phyloP scores from a whole-genome alignment of 23 tunicate species.

The Trididemnum nubilum region DNA sequence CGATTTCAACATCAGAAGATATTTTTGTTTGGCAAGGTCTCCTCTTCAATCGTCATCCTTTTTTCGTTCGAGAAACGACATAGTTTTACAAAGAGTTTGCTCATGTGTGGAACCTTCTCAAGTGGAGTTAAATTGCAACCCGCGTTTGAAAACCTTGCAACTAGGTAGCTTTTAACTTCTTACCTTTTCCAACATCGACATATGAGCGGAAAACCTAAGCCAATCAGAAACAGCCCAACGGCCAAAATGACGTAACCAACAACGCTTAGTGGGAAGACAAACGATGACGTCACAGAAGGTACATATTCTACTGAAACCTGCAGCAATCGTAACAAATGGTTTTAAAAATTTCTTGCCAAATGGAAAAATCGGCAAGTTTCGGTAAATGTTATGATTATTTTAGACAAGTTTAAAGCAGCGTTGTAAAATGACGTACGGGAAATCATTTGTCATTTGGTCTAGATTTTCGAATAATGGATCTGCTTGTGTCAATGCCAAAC shows the following conservation, averaged over 20 bases:
- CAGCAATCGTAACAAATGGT: too few species aligned
- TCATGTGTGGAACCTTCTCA: too few species aligned
- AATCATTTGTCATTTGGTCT: too few species aligned
- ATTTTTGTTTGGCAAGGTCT: too few species aligned
- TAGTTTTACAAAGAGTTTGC: too few species aligned
- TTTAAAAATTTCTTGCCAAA: too few species aligned
- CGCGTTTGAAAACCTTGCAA: background rate
- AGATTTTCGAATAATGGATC: background rate
- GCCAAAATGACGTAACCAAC: constrained; percentile 47
- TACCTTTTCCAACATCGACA: constrained; percentile 58
- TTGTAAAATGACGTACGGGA: too few species aligned
- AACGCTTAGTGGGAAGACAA: background rate
- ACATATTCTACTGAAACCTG: background rate
- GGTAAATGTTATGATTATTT: background rate
- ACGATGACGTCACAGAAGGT: background rate
- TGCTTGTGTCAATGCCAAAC: too few species aligned
- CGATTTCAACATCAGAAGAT: too few species aligned
- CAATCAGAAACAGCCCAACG: constrained; percentile 34
- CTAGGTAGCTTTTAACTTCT: background rate
- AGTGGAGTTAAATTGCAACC: background rate
- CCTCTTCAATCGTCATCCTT: too few species aligned
- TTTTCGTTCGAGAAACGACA: too few species aligned
- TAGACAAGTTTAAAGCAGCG: background rate
- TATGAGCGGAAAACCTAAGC: constrained; percentile 38
- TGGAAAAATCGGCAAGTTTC: too few species aligned